phyloP scores from a whole-genome alignment of 92 coral and sea anemone genomes.

The Epizoanthus illoricatus region DNA sequence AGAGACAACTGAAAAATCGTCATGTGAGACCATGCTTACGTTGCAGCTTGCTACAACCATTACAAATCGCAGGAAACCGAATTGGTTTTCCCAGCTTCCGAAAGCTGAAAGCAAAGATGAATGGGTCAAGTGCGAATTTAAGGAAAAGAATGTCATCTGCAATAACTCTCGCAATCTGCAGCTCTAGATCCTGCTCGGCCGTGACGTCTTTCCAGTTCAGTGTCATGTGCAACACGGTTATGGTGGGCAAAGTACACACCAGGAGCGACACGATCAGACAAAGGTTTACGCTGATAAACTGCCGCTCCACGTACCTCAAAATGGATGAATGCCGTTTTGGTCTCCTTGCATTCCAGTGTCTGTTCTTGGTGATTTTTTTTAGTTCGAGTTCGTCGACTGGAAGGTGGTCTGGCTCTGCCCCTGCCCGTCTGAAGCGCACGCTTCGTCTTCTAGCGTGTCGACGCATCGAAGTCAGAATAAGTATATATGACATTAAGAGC shows the following conservation, averaged over 20 bases:
- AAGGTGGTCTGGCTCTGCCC: background rate
- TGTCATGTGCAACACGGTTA: conserved; percentile 36
- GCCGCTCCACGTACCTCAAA: conserved; percentile 31
- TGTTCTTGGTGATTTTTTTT: background rate
- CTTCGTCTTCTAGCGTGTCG: conserved; percentile 38
- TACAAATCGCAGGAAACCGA: too few relatives aligned
- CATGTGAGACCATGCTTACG: too few relatives aligned
- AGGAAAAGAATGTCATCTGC: conserved; percentile 45
- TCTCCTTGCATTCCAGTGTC: background rate
- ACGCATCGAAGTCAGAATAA: conserved; percentile 25
- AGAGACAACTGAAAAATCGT: too few relatives aligned
- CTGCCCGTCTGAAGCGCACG: background rate
- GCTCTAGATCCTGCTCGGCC: conserved; percentile 17
- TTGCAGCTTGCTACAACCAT: too few relatives aligned
- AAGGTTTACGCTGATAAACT: conserved; percentile 39
- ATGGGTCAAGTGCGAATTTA: conserved; percentile 45
- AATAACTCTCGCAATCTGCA: conserved; percentile 34
- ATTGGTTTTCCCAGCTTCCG: conserved; percentile 1
- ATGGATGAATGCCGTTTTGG: background rate
- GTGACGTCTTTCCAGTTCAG: conserved; percentile 16
- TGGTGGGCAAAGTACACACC: conserved; percentile 47
- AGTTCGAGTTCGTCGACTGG: background rate
- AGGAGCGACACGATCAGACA: conserved; percentile 25
- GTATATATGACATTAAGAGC: conserved; percentile 30
- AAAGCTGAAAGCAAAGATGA: conserved; percentile 41